A percentile compares a stretch with the other conserved stretches of the same genome.
Conservation (phyloP, 2,113 vertebrate genomes). For the Mus pahari region DNA sequence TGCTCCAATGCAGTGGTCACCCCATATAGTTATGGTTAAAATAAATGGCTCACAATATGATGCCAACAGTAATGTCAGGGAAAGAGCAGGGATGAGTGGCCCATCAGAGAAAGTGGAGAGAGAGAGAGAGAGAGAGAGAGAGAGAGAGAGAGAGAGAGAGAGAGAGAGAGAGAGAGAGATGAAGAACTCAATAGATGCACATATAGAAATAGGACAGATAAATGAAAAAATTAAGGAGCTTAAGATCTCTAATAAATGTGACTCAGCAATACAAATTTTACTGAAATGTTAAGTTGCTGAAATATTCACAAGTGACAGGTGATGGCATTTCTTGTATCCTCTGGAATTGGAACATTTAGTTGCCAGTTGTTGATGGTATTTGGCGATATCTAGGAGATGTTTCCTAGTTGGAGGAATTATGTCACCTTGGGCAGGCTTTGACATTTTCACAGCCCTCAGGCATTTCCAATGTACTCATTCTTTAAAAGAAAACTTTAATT, state of each 20-base stretch:
- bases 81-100: background rate
- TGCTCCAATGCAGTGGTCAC: background rate
- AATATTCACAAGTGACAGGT: background rate
- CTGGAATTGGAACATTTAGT: background rate
- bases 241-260: background rate
- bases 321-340: background rate
- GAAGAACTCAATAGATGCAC: background rate
- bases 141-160: background rate
- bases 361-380: background rate
- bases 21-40: background rate
- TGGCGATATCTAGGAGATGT: background rate
- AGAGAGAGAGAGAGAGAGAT: background rate
- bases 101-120: background rate
- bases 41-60: background rate
- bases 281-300: background rate
- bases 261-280: background rate
- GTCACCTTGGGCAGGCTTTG: background rate
- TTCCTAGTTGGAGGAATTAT: background rate
- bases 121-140: too few species aligned
- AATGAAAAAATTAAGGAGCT: background rate
- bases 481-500: background rate
- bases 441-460: background rate
- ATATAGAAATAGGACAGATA: background rate
- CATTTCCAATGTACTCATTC: background rate
- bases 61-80: background rate